phyloP scores from a whole-genome alignment of 1,140 invertebrate species.

The Lasioglossum baleicum region DNA sequence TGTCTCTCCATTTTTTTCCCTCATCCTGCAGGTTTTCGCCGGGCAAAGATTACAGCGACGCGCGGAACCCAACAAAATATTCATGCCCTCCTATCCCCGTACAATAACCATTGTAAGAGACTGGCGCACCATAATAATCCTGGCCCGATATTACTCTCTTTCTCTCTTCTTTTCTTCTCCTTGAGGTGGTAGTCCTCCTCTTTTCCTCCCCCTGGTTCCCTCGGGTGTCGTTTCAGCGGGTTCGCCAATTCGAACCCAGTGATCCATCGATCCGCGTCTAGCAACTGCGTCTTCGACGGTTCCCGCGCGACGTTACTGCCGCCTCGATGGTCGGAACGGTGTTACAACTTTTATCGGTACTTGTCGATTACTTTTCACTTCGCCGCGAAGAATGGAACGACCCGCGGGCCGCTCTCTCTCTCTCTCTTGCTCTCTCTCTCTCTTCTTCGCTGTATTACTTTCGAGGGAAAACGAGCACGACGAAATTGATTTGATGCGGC shows the following conservation, averaged over 20 bases:
- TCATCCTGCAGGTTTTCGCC: constrained; percentile 17
- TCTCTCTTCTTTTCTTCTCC: not conserved
- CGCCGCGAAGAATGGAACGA: constrained; percentile 24
- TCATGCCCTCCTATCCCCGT: constrained; percentile 39
- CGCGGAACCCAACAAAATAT: constrained; percentile 53
- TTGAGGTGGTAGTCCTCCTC: no score
- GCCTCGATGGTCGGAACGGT: constrained; percentile 7
- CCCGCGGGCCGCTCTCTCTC: not conserved
- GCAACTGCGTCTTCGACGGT: constrained; percentile 6
- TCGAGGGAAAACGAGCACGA: constrained; percentile 17
- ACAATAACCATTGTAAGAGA: constrained; percentile 59
- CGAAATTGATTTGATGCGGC: constrained; percentile 11
- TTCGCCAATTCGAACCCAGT: constrained; percentile 50
- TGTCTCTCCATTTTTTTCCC: constrained; percentile 4
- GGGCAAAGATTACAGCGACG: constrained; percentile 50
- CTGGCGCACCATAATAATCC: constrained; percentile 49
- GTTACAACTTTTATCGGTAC: constrained; percentile 39
- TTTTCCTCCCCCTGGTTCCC: constrained; percentile 1
- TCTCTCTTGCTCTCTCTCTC: no score
- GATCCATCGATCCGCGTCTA: constrained; percentile 47
- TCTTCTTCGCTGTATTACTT: not conserved
- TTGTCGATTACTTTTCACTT: constrained; percentile 39
- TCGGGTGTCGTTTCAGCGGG: constrained; percentile 45
- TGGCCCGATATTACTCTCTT: constrained; percentile 44
- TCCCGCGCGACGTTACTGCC: constrained; percentile 20